These are phyloP conservation scores for Cossypha caffra DNA, from an alignment of 2,797 vertebrate genomes.

Conservation along the genomic window DNA sequence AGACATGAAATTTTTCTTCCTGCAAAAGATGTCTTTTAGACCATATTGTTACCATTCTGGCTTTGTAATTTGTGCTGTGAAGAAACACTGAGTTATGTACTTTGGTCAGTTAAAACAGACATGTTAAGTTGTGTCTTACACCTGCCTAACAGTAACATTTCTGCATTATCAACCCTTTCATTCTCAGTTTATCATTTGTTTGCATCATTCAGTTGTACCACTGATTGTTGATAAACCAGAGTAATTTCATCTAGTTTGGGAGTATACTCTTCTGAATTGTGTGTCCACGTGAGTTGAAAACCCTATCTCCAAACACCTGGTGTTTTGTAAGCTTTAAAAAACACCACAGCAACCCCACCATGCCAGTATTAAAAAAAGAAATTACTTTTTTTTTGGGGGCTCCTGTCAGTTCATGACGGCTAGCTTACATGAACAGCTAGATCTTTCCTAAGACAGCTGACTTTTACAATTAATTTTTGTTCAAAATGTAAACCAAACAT, in stretches of 20 bases:
- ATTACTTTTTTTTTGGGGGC: rapidly evolving
- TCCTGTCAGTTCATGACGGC: background rate
- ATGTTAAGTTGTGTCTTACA: background rate
- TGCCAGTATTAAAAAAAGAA: background rate
- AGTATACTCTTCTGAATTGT: background rate
- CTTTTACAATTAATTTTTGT: background rate
- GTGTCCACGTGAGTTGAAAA: background rate
- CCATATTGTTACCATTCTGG: background rate
- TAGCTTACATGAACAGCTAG: background rate
- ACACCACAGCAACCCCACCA: background rate
- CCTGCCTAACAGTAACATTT: rapidly evolving
- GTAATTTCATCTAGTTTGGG: background rate
- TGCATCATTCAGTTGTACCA: background rate
- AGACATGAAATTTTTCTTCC: background rate
- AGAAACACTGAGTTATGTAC: background rate
- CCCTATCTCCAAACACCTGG: background rate
- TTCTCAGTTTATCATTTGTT: background rate
- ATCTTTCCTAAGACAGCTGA: background rate
- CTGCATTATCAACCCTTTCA: background rate
- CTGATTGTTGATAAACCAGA: background rate
- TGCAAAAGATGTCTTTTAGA: background rate
- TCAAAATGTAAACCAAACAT: background rate
- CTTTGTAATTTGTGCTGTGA: background rate
- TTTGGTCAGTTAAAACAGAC: background rate
- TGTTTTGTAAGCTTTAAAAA: background rate